Evolutionary conservation across 2,113 vertebrate species (phyloP).

Genomic region (Hippocampus zosterae): DNA sequence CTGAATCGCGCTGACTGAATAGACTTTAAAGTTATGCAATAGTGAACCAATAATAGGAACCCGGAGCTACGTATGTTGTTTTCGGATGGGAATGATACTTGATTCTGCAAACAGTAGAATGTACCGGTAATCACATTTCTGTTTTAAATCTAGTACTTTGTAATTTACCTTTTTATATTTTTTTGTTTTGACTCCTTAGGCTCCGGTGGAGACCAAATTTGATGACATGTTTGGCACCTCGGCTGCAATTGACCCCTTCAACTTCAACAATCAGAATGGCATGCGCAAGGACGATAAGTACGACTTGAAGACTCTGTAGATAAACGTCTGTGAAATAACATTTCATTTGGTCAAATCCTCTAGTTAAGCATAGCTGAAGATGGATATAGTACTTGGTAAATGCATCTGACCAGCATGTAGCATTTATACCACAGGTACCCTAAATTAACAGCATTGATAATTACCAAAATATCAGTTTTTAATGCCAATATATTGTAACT

Average conservation of each 20-base stretch:
- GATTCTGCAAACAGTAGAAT: not conserved
- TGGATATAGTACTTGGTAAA: not conserved
- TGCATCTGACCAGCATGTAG: not conserved
- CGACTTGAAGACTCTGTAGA: slow-evolving; percentile 38
- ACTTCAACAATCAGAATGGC: slow-evolving; percentile 94
- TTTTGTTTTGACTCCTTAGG: slow-evolving; percentile 56
- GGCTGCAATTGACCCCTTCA: slow-evolving; percentile 84
- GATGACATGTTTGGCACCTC: slow-evolving; percentile 93
- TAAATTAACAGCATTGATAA: not conserved
- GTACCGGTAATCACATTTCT: not conserved
- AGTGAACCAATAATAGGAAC: not conserved
- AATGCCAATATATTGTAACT: not conserved
- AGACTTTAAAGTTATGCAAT: not conserved
- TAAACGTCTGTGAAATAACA: not conserved
- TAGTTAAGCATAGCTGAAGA: not conserved
- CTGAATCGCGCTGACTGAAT: not conserved
- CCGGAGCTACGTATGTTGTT: not conserved
- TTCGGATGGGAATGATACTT: not conserved
- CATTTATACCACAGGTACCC: too few species aligned
- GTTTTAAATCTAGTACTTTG: not conserved
- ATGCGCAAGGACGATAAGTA: slow-evolving; percentile 92
- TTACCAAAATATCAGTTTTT: not conserved
- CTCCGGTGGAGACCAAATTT: slow-evolving; percentile 84
- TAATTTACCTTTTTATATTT: not conserved
- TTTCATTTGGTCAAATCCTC: not conserved